phyloP scores from a whole-genome alignment of 2,113 vertebrate genomes.

The Indicator maculatus region DNA sequence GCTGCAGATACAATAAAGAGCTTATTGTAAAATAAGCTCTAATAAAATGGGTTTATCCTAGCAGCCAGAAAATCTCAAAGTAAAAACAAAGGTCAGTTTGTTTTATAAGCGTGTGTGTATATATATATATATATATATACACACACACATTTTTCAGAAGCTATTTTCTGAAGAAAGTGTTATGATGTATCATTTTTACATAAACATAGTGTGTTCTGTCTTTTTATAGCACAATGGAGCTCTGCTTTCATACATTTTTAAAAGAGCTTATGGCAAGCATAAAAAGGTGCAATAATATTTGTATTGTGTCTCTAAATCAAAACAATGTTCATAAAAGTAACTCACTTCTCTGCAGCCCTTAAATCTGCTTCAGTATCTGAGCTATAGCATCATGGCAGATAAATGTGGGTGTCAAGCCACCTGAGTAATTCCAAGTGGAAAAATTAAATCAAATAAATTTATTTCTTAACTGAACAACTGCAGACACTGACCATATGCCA shows the following conservation, averaged over 20 bases:
- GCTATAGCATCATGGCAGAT: slow-evolving; percentile 28
- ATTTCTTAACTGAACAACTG: neutral
- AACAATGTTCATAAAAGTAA: slow-evolving; percentile 69
- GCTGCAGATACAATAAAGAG: slow-evolving; percentile 32
- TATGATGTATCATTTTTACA: slow-evolving; percentile 61
- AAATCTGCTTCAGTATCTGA: slow-evolving; percentile 41
- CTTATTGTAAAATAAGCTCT: slow-evolving; percentile 57
- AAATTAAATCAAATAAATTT: neutral
- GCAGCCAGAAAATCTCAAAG: slow-evolving; percentile 13
- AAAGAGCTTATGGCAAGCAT: slow-evolving; percentile 45
- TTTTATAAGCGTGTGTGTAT: neutral
- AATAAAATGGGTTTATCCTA: neutral
- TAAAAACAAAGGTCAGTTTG: slow-evolving; percentile 47
- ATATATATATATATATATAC: too few species aligned
- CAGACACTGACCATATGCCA: neutral
- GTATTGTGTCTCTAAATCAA: slow-evolving; percentile 75
- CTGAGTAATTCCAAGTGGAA: neutral
- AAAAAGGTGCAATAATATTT: slow-evolving; percentile 49
- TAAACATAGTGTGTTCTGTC: neutral
- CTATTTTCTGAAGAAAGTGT: slow-evolving; percentile 45
- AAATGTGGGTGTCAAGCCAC: slow-evolving; percentile 37
- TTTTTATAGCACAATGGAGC: slow-evolving; percentile 4
- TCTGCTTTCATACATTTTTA: slow-evolving; percentile 68
- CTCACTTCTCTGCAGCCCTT: slow-evolving; percentile 40
- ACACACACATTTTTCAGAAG: neutral